Conservation (phyloP, 2,113 vertebrate genomes). For the Dromaius novaehollandiae region DNA sequence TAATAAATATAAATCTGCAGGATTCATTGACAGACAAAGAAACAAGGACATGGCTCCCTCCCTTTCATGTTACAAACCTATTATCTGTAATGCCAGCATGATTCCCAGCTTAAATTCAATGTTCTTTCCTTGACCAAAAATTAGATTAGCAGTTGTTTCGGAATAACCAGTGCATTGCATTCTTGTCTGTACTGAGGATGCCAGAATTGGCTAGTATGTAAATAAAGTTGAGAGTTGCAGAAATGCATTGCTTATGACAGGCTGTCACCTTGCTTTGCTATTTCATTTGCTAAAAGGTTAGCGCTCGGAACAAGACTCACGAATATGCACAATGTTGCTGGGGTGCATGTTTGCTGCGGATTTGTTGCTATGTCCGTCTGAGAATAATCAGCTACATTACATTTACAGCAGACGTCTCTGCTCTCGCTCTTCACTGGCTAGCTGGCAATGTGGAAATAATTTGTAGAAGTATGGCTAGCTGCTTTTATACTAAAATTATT, state of each 20-base stretch:
- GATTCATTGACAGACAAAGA: not conserved
- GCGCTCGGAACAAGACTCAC: not conserved
- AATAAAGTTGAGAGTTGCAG: not conserved
- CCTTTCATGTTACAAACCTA: not conserved
- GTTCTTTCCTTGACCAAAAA: not conserved
- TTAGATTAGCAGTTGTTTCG: not conserved
- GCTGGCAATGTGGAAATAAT: not conserved
- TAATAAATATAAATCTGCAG: not conserved
- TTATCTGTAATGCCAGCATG: not conserved
- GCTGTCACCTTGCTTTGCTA: not conserved
- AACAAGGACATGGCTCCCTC: not conserved
- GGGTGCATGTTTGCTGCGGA: not conserved
- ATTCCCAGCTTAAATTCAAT: constrained; percentile 1
- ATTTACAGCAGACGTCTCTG: not conserved
- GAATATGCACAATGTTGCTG: not conserved
- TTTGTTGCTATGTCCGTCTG: not conserved
- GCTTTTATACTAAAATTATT: constrained; percentile 1
- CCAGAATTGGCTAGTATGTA: not conserved
- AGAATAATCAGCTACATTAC: not conserved
- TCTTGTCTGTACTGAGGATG: not conserved
- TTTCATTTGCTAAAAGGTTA: not conserved
- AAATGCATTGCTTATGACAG: not conserved
- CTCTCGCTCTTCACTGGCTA: not conserved
- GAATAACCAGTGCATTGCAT: not conserved
- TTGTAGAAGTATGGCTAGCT: not conserved